phyloP scores from a whole-genome alignment of 2,113 vertebrate genomes.

The Tupaia tana region DNA sequence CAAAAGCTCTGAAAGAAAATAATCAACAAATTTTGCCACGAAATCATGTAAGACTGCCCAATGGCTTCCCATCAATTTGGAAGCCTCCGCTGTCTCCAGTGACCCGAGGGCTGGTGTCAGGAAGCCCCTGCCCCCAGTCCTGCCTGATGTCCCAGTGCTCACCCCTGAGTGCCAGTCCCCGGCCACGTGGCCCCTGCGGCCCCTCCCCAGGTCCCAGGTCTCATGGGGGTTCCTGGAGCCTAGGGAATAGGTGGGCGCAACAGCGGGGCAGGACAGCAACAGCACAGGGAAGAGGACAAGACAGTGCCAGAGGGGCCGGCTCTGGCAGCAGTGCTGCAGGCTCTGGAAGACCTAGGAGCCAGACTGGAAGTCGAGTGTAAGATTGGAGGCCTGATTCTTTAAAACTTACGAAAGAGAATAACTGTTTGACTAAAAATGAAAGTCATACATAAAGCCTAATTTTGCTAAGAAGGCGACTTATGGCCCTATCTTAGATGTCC shows the following conservation, averaged over 20 bases:
- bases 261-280: not conserved
- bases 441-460: not conserved
- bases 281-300: not conserved
- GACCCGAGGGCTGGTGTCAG: not conserved
- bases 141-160: rapidly evolving
- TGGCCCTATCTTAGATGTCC: conserved; percentile 31
- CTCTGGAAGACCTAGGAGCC: not conserved
- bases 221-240: too few relatives aligned
- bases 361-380: not conserved
- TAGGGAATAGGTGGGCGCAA: too few relatives aligned
- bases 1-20: not conserved
- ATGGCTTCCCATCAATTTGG: not conserved
- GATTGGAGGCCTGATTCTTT: not conserved
- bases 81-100: not conserved
- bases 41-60: not conserved
- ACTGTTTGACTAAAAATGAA: not conserved
- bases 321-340: not conserved
- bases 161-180: too few relatives aligned
- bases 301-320: too few relatives aligned
- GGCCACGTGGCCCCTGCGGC: too few relatives aligned
- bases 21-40: not conserved
- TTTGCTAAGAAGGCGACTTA: not conserved
- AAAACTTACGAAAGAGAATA: not conserved
- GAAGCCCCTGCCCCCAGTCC: not conserved
- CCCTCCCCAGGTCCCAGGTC: too few relatives aligned